Conservation (phyloP, 2,888 invertebrate genomes). For the Torymus auratus region DNA sequence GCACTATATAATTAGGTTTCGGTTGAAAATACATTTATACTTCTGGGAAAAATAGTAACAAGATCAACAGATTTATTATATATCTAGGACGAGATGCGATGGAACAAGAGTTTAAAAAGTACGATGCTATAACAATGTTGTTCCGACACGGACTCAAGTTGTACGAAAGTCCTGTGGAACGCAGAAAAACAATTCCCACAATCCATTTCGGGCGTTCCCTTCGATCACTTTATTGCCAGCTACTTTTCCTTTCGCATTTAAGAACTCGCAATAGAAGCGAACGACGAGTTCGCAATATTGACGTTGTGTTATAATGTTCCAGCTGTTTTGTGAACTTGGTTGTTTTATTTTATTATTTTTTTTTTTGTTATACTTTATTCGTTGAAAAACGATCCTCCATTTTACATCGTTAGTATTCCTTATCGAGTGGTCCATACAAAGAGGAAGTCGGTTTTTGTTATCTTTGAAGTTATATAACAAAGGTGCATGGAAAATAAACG, state of each 20-base stretch:
- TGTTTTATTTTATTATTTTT: conserved; percentile 47
- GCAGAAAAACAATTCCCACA: conserved; percentile 76
- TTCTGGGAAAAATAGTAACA: conserved; percentile 52
- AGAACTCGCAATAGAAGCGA: conserved; percentile 53
- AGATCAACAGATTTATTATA: conserved; percentile 57
- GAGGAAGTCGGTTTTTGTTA: conserved; percentile 60
- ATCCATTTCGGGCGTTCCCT: conserved; percentile 67
- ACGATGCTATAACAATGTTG: conserved; percentile 72
- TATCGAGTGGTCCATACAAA: conserved; percentile 58
- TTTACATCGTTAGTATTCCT: conserved; percentile 52
- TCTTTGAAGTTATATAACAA: conserved; percentile 50
- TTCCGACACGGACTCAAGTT: conserved; percentile 64
- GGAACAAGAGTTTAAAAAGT: conserved; percentile 64
- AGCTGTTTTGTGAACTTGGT: conserved; percentile 59
- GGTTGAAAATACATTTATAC: conserved; percentile 28
- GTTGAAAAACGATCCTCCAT: conserved; percentile 62
- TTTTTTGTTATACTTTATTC: conserved; percentile 55
- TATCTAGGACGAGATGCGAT: conserved; percentile 53
- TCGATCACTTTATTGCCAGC: conserved; percentile 61
- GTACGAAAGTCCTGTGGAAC: conserved; percentile 64
- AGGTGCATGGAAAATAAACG: conserved; percentile 60
- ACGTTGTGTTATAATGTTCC: conserved; percentile 58
- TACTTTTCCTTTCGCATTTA: conserved; percentile 22
- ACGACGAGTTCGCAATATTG: conserved; percentile 48
- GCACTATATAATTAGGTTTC: conserved; percentile 11